phyloP scores from a whole-genome alignment of 2,797 vertebrate genomes.

The Enteromius anoplus region DNA sequence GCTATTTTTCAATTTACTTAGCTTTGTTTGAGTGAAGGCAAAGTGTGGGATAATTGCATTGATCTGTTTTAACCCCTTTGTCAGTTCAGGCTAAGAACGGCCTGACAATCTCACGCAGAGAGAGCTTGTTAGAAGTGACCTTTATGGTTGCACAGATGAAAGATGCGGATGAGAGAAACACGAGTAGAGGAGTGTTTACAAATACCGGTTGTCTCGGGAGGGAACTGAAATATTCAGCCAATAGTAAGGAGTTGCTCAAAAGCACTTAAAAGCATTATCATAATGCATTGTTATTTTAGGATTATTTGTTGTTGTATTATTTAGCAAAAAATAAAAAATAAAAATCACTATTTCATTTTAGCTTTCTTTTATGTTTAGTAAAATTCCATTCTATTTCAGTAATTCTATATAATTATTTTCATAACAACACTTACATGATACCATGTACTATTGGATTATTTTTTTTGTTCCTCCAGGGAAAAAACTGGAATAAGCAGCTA shows the following conservation, averaged over 20 bases:
- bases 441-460: not conserved
- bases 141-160: slow-evolving; percentile 49
- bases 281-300: not conserved
- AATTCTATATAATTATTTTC: not conserved
- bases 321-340: not conserved
- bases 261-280: not conserved
- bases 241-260: not conserved
- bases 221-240: not conserved
- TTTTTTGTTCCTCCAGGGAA: not conserved
- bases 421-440: not conserved
- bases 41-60: slow-evolving; percentile 64
- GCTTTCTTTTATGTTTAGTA: not conserved
- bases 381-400: not conserved
- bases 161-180: slow-evolving; percentile 13
- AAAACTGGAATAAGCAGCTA: not conserved
- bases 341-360: not conserved
- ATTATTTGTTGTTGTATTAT: not conserved
- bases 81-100: slow-evolving; percentile 39
- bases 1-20: slow-evolving; percentile 65
- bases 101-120: slow-evolving; percentile 47
- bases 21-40: slow-evolving; percentile 54
- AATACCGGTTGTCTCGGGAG: slow-evolving; percentile 14
- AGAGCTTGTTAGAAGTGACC: slow-evolving; percentile 72
- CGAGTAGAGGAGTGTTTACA: slow-evolving; percentile 42
- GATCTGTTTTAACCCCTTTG: slow-evolving; percentile 64